Evolutionary conservation across 1,140 invertebrate species (phyloP), one percentile per base, ranked within the genome.

Genomic region (Drosophila teissieri): DNA sequence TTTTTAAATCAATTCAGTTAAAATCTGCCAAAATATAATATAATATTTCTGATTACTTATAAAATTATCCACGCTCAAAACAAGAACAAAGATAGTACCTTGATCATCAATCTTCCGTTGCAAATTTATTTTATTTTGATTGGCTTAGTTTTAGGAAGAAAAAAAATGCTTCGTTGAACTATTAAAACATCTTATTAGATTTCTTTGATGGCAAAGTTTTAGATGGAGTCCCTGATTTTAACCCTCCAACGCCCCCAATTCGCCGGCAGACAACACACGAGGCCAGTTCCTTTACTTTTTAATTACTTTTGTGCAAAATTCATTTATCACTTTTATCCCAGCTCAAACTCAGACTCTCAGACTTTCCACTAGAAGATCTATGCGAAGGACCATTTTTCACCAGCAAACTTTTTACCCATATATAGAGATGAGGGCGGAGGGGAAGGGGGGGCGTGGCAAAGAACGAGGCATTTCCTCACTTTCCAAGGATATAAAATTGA

Each of bases 281-380:
- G 62, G 84, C 84, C 84, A 86, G 84, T 89, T 89, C 89, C 84
- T 89, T 89, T 89, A 89, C 85, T 89, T 89, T 70, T 90, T 89
- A 89, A 89, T 89, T 89, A 89, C 85, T 89, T 89, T 89, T 89
- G 85, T 90, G 85, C 73, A 89, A 89, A 89, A 89, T 89, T 89
- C 85, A 89, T 89, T 89, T 89, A 89, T 89, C 85, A 89, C 85
- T 89, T 89, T 90, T 89, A 90, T 90, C 78, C 85, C 81, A 85
- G 67, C 83, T 86, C 85, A 83, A 80, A 80, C 84, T 75, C 73
- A 63, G 73, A 65, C 80, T 64, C 54, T 53, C 40, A 55, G 69
- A 64, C 80, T 48, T 62, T 39, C 40, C 49, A 45, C 48, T 27
- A 58, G 39, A 78, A 86, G 75, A 86, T 86, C 83, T 86, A 86